Base-by-base conservation (phyloP, 2,888 invertebrate genomes). In the Periphyllus acericola region DNA sequence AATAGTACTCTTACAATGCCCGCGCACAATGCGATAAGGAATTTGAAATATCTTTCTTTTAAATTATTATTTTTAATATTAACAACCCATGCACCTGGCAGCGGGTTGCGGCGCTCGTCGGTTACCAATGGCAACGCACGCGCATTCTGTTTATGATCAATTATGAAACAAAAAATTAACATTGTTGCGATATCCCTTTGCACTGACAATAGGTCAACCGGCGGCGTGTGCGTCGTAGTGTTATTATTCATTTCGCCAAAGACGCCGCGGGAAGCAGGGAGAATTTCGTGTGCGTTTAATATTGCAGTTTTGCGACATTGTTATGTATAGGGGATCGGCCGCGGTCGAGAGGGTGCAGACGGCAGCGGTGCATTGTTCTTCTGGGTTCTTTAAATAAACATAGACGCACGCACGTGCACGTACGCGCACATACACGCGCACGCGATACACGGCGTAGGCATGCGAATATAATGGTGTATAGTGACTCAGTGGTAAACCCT, bases 401-500 rank as follows among this genome's bases (percentile, higher is more conserved):
- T 40, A 83, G 25, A 1, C 66, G 36, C 80, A 3, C 60, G 46
- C n/a, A 25, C 6, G 9, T 21, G 19, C 29, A 68, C 5, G 29
- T n/a, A 83, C 32, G 3, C 66, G 36, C 80, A 3, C 60, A 25
- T 6, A 68, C n/a, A 25, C 6, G 9, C 29, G 19, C 29, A 68
- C 5, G 29, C 81, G 81, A 66, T 11, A 46, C 79, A 79, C 34
- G 76, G 68, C 79, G 71, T 71, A 52, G 85, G 85, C 85, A 85
- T 78, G 75, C 84, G 76, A 32, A 29, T 29, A 32, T 32, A 19
- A 76, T n/a, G 29, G 46, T 29, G 68, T 25, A 25, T n/a, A 71
- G 87, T 87, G 87, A 87, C 87, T 87, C 87, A 87, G 81, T 74
- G 74, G 87, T 72, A 86, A 87, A 74, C 87, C 87, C 74, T 87